Percentiles rank a stretch among this genome's conserved stretches.
Conservation (phyloP, 2,797 vertebrate species). For the Rhodeus uyekii region DNA sequence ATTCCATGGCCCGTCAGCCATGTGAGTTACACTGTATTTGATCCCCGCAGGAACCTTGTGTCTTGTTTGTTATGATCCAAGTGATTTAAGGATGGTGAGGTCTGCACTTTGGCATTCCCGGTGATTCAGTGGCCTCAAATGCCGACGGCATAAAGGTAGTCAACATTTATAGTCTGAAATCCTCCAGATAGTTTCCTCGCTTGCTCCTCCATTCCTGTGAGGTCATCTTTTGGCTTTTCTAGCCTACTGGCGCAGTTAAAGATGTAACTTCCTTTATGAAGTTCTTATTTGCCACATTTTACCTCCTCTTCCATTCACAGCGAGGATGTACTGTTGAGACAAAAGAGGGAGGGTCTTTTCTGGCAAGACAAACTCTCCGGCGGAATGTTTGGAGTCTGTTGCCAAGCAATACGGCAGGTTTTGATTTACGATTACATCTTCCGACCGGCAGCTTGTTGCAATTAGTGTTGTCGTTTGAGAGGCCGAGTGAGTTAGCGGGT, state of each 20-base stretch:
- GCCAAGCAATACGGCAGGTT: conserved; percentile 74
- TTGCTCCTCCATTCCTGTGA: conserved; percentile 33
- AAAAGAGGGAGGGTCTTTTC: conserved; percentile 57
- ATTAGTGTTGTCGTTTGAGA: conserved; percentile 69
- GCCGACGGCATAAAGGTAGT: not conserved
- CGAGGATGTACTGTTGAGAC: conserved; percentile 24
- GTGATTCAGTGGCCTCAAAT: conserved; percentile 26
- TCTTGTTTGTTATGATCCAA: conserved; percentile 18
- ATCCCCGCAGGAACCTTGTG: not conserved
- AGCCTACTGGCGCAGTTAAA: conserved; percentile 11
- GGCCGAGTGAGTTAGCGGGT: conserved; percentile 35
- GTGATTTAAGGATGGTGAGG: not conserved
- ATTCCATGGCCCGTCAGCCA: not conserved
- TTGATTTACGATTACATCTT: conserved; percentile 75
- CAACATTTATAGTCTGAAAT: conserved; percentile 24
- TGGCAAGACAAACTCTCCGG: conserved; percentile 70
- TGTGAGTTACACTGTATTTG: not conserved
- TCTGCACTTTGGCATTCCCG: conserved; percentile 16
- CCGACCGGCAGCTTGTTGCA: conserved; percentile 74
- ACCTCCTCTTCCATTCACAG: conserved; percentile 31
- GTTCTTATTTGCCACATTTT: conserved; percentile 15
- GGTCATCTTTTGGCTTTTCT: conserved; percentile 30
- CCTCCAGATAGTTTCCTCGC: conserved; percentile 12
- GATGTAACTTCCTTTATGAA: conserved; percentile 10
- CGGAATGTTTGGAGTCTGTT: conserved; percentile 74